phyloP scores from a whole-genome alignment of 2,888 invertebrate genomes.

The Stictocephala bisonia region DNA sequence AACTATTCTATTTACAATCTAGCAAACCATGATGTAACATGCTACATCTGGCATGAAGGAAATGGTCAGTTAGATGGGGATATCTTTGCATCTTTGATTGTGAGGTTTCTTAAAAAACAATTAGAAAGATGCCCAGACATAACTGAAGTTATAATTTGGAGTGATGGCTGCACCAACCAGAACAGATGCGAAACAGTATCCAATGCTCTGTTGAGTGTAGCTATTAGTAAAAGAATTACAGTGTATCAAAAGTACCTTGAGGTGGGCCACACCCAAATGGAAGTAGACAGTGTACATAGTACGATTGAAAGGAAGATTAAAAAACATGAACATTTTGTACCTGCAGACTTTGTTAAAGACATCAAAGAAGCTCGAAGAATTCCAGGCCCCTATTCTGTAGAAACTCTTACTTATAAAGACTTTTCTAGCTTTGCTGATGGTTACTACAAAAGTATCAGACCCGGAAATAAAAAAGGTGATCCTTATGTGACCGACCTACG shows the following conservation, averaged over 20 bases:
- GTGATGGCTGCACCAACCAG: conserved; percentile 36
- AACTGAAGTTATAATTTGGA: conserved; percentile 25
- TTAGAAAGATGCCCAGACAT: neutral
- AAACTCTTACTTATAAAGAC: conserved; percentile 31
- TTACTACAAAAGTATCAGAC: conserved; percentile 40
- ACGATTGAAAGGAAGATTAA: conserved; percentile 17
- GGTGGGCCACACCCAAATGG: conserved; percentile 37
- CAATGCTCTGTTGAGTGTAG: conserved; percentile 25
- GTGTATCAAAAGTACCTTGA: conserved; percentile 30
- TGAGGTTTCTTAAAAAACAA: neutral
- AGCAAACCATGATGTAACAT: conserved; percentile 10
- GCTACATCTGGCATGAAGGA: conserved; percentile 37
- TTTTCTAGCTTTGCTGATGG: conserved; percentile 30
- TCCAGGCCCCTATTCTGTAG: conserved; percentile 28
- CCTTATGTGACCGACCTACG: conserved; percentile 30
- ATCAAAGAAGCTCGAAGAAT: neutral
- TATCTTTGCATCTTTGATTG: conserved; percentile 18
- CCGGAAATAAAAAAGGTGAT: conserved; percentile 24
- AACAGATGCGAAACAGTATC: conserved; percentile 28
- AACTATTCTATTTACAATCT: conserved; percentile 21
- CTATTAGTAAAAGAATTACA: conserved; percentile 6
- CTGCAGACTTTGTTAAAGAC: conserved; percentile 21
- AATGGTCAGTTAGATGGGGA: conserved; percentile 10
- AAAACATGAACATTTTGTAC: conserved; percentile 37
- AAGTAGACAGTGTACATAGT: conserved; percentile 18